A percentile compares a stretch with the other conserved stretches of the same genome.
Evolutionary conservation across 2,888 invertebrate species (phyloP).

Genomic region (Sesia bembeciformis): DNA sequence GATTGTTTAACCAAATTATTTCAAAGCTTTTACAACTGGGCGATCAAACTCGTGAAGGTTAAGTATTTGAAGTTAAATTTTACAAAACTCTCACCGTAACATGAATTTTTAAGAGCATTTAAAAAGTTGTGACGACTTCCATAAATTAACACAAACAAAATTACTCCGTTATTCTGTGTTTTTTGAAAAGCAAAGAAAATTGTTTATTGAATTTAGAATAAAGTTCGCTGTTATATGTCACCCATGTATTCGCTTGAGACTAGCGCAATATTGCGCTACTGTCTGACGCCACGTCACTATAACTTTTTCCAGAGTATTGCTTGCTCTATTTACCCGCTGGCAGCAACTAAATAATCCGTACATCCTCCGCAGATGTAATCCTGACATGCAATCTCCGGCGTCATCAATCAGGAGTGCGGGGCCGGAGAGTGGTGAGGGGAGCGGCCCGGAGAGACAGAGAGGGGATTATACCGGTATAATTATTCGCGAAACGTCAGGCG

Average conservation of each 20-base stretch:
- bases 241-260: background rate
- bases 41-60: no score
- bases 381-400: conserved; percentile 69
- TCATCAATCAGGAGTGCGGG: conserved; percentile 52
- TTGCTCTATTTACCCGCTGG: conserved; percentile 44
- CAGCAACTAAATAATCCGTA: conserved; percentile 63
- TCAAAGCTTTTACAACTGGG: no score
- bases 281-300: conserved; percentile 21
- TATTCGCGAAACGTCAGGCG: conserved; percentile 30
- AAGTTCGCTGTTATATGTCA: background rate
- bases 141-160: no score
- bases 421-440: conserved; percentile 12
- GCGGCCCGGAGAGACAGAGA: conserved; percentile 19
- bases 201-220: background rate
- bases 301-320: conserved; percentile 38
- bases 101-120: no score
- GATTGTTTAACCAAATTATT: no score
- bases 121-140: no score
- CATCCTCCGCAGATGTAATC: conserved; percentile 66
- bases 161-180: no score
- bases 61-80: no score
- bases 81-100: no score
- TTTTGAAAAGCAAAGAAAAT: no score
- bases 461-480: conserved; percentile 30
- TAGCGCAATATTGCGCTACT: conserved; percentile 16